Conservation (phyloP, 2,888 invertebrate genomes). For the Dicyrtoma fusca region DNA sequence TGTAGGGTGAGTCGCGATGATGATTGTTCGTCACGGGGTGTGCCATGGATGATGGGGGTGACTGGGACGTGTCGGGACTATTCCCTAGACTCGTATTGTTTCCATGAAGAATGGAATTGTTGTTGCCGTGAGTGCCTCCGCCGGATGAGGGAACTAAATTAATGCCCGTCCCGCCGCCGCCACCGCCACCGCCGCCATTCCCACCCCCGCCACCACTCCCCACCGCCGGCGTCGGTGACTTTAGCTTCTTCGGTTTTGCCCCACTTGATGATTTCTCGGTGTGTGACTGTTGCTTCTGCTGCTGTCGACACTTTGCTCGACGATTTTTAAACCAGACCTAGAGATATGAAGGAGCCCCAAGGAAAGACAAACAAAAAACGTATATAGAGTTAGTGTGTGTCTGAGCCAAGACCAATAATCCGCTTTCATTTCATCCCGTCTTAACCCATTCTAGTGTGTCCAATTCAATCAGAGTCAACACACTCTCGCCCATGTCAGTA, state of each 20-base stretch:
- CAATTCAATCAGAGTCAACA: slow-evolving; percentile 8
- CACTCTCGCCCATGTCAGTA: too few species aligned
- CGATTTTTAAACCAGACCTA: slow-evolving; percentile 77
- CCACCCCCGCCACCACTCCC: not conserved
- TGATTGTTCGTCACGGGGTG: slow-evolving; percentile 56
- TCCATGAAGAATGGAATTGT: slow-evolving; percentile 9
- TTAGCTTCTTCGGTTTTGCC: slow-evolving; percentile 51
- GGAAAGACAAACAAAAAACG: slow-evolving; percentile 11
- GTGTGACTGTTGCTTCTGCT: slow-evolving; percentile 63
- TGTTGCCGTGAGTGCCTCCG: slow-evolving; percentile 40
- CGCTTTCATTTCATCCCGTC: slow-evolving; percentile 5
- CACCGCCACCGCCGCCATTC: slow-evolving; percentile 10
- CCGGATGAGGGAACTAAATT: slow-evolving; percentile 51
- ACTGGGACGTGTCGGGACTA: slow-evolving; percentile 56
- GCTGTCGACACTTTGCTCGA: slow-evolving; percentile 72
- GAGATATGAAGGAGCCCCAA: not conserved
- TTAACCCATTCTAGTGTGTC: slow-evolving; percentile 12
- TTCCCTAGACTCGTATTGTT: slow-evolving; percentile 50
- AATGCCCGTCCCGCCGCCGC: slow-evolving; percentile 40
- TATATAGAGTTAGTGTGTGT: not conserved
- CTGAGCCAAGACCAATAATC: not conserved
- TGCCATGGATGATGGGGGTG: slow-evolving; percentile 58
- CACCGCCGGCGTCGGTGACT: slow-evolving; percentile 41
- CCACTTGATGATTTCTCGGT: slow-evolving; percentile 53
- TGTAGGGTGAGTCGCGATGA: slow-evolving; percentile 56